Conservation (phyloP, 2,888 invertebrate species). For the Pegoplata infirma region DNA sequence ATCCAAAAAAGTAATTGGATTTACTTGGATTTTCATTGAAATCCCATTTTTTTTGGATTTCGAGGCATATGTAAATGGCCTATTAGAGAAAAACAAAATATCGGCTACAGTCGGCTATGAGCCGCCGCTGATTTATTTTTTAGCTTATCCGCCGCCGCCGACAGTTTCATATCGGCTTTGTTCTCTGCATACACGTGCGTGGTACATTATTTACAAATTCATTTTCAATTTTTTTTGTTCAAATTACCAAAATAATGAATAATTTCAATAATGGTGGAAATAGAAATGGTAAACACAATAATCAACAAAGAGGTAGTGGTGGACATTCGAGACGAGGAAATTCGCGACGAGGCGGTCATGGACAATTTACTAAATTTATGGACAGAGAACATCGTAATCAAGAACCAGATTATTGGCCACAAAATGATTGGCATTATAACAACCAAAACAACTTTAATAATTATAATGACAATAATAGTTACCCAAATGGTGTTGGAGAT, state of each 20-base stretch:
- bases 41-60: too few species aligned
- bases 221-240: too few species aligned
- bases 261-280: neutral
- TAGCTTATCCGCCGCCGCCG: too few species aligned
- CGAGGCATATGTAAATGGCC: too few species aligned
- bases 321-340: constrained; percentile 1
- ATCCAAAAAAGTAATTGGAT: too few species aligned
- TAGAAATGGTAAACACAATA: neutral
- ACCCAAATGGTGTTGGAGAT: neutral
- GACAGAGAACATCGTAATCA: constrained; percentile 49
- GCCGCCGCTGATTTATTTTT: too few species aligned
- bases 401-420: neutral
- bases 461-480: neutral
- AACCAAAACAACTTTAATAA: neutral
- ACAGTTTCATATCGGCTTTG: too few species aligned
- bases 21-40: too few species aligned
- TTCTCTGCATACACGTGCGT: constrained; percentile 36
- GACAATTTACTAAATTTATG: constrained; percentile 63
- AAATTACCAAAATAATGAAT: neutral
- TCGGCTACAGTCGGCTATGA: too few species aligned
- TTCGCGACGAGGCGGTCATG: constrained; percentile 8
- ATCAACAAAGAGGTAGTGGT: constrained; percentile 4
- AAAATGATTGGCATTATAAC: neutral
- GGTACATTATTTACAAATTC: constrained; percentile 14
- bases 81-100: too few species aligned